Evolutionary conservation across 1,140 invertebrate species (phyloP), one percentile per base, ranked within the genome.

Genomic region (Euura saliciscinereae): DNA sequence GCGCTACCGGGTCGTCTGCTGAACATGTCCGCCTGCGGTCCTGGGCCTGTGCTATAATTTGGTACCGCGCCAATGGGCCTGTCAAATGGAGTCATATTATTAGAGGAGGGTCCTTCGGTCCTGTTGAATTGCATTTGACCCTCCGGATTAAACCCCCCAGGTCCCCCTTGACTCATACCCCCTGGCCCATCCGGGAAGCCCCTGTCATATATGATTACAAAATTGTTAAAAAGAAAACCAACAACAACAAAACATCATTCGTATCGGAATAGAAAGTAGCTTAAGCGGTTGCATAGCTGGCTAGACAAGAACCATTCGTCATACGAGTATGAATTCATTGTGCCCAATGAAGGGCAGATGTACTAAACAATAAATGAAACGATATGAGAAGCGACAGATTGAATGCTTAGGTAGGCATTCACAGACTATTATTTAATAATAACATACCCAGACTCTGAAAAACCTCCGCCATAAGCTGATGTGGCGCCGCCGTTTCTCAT

Each of bases 11-110:
- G 80, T 80, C 86, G 83, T 79, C 86, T 83, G 75, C 86, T 88
- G 73, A 86, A 88, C 85, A 88, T 87, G 70, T 88, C 86, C 69
- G 84, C 78, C 81, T 88, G 86, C 69, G 84, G 84, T 78, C 83
- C 84, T 74, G 85, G 84, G 76, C 85, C 86, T 76, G 85, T 83
- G 70, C 81, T 87, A 72, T 87, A 87, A 76, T 80, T 86, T 44
- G 85, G 85, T 77, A 82, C 86, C 71, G 83, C 86, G 73, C 84
- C 84, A 77, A 87, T 83, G 73, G 84, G 82, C 81, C 85, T 86
- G 78, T 71, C 75, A 78, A 84, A 83, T 46, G 64, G 70, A 78
- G 67, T 45, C 13, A 74, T 77, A 78, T 79, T 72, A 78, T 75
- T 80, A 78, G 73, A 69, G 59, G 71, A 43, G 73, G 68, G 71